A percentile compares a stretch with the other conserved stretches of the same genome.
Evolutionary conservation across 2,113 vertebrate species (phyloP).

Genomic region (Eptesicus fuscus): DNA sequence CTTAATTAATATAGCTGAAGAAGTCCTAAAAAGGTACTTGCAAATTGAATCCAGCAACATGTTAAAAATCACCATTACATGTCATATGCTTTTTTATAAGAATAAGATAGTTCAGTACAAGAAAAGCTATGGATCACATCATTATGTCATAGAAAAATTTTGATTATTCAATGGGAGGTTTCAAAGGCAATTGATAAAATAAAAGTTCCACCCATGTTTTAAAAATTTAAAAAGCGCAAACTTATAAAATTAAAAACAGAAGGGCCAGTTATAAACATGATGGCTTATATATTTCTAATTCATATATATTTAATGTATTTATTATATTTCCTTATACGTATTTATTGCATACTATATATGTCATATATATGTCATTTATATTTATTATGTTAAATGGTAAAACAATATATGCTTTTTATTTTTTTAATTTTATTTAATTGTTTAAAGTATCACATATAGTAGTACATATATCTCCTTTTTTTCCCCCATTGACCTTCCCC

Average conservation of each 20-base stretch:
- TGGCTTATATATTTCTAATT: background rate
- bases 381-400: background rate
- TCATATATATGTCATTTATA: background rate
- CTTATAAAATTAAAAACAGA: background rate
- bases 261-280: background rate
- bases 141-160: background rate
- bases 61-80: background rate
- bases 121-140: background rate
- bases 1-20: background rate
- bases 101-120: background rate
- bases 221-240: background rate
- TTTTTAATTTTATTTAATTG: too few species aligned
- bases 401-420: background rate
- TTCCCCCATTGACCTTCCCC: too few species aligned
- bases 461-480: too few species aligned
- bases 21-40: background rate
- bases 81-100: background rate
- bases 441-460: too few species aligned
- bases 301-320: background rate
- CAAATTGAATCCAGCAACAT: background rate
- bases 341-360: background rate
- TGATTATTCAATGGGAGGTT: background rate
- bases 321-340: background rate
- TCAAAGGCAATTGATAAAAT: background rate
- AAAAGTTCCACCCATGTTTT: background rate